Conservation (phyloP, 2,113 vertebrate species). For the Odontophorus gujanensis region DNA sequence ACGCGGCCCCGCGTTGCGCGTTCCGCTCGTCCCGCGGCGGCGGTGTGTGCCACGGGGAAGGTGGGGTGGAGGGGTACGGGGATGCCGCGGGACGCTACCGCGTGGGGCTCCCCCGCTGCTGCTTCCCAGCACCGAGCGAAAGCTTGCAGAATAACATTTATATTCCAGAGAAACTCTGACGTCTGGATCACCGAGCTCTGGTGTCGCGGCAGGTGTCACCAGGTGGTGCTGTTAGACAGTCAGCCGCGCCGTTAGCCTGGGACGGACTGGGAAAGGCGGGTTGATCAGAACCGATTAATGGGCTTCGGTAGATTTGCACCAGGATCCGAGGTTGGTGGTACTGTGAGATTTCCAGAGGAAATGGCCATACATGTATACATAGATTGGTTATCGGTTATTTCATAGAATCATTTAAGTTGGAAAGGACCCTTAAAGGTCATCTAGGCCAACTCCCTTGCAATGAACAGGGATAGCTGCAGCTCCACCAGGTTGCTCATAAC, state of each 20-base stretch:
- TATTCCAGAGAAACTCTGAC: accelerated
- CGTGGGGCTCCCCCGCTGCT: accelerated
- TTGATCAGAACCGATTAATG: not conserved
- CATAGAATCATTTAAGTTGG: too few relatives aligned
- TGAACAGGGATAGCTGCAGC: too few relatives aligned
- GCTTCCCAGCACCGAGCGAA: accelerated
- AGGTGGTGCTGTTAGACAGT: not conserved
- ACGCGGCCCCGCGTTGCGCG: not conserved
- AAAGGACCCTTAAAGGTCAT: too few relatives aligned
- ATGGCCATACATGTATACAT: accelerated
- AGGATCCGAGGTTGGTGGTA: accelerated
- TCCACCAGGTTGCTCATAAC: too few relatives aligned
- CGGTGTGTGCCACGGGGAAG: too few relatives aligned
- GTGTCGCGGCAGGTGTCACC: not conserved
- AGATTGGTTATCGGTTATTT: not conserved
- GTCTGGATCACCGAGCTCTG: accelerated
- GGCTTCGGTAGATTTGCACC: accelerated
- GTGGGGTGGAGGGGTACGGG: too few relatives aligned
- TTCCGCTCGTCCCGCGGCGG: not conserved
- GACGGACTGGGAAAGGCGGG: accelerated
- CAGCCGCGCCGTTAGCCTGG: too few relatives aligned
- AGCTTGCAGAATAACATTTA: accelerated
- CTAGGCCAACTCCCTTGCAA: too few relatives aligned
- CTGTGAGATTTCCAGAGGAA: accelerated
- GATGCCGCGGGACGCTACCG: too few relatives aligned